Base-by-base conservation (phyloP, 2,797 vertebrate species). In the Adrianichthys oophorus region DNA sequence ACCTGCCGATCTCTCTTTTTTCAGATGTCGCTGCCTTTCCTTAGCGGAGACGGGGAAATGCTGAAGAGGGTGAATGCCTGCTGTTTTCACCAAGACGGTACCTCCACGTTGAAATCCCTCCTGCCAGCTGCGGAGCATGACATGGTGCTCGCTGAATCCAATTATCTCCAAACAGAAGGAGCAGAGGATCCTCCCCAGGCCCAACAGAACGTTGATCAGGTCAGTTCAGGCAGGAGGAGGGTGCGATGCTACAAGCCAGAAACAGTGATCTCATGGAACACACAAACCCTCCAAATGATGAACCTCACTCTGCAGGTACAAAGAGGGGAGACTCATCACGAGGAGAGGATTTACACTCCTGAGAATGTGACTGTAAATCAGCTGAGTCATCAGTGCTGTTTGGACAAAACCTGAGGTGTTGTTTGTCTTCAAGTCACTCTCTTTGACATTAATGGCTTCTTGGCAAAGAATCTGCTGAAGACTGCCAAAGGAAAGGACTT, bases 201-300 rank as follows among this genome's bases (percentile, higher is more conserved):
- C 80, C 72, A 76, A 85, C 56, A 52, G 69, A 58, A 70, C 72
- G 67, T 82, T 85, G 87, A 88, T 84, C 74, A 72, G 86, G 83
- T 85, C 79, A 87, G 87, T 86, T 88, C 83, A 89, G 43, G 76
- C 85, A 86, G 84, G 83, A 79, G 54, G 68, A 68, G 83, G 80
- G 54, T 65, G 70, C 49, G 40, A 65, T 12, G 15, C 43, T 48
- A 75, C 57, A 57, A 40, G 40, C 49, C 65, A 50, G 54, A 50
- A 53, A 81, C 70, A 85, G 7, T 91, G 86, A 92, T 47, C 85
- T 90, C 79, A 90, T 84, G 62, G 48, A 15, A 70, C 74, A 80
- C 72, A 70, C 67, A 68, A 76, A 79, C 76, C 72, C 68, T 40
- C 15, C 56, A 79, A 86, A 63, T 81, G 76, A 85, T 82, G 81